Conservation (phyloP, 2,888 invertebrate species). For the Hypomecis punctinalis region DNA sequence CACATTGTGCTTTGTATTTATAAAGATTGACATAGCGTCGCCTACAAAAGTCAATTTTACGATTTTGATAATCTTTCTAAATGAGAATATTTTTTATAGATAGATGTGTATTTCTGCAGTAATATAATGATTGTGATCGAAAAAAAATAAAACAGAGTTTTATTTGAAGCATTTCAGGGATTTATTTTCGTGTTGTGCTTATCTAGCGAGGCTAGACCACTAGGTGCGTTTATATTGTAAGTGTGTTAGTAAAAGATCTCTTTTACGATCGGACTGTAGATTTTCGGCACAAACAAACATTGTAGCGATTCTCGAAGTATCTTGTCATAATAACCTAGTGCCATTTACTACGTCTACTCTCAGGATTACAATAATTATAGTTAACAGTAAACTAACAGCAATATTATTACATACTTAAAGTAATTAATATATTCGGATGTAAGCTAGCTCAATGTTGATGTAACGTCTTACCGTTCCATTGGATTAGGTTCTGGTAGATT, state of each 20-base stretch:
- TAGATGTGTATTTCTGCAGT: conserved; percentile 69
- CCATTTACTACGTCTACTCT: conserved; percentile 78
- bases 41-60: conserved; percentile 77
- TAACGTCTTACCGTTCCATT: conserved; percentile 82
- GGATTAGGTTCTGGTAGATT: conserved; percentile 80
- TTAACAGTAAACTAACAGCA: conserved; percentile 81
- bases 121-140: conserved; percentile 80
- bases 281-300: conserved; percentile 68
- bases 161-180: conserved; percentile 82
- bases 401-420: conserved; percentile 73
- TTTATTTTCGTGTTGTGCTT: conserved; percentile 78
- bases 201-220: conserved; percentile 78
- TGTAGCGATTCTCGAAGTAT: conserved; percentile 62
- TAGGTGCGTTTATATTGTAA: conserved; percentile 68
- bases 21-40: conserved; percentile 58
- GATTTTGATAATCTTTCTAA: conserved; percentile 64
- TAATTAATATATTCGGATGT: conserved; percentile 77
- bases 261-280: conserved; percentile 57
- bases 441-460: conserved; percentile 84
- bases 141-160: conserved; percentile 83
- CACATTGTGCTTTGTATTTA: conserved; percentile 78
- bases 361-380: conserved; percentile 74
- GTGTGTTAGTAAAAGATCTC: conserved; percentile 63
- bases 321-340: conserved; percentile 82
- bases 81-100: conserved; percentile 75